These are phyloP conservation scores for Horisme vitalbata DNA, from an alignment of 2,888 invertebrate genomes.

Conservation along the genomic window DNA sequence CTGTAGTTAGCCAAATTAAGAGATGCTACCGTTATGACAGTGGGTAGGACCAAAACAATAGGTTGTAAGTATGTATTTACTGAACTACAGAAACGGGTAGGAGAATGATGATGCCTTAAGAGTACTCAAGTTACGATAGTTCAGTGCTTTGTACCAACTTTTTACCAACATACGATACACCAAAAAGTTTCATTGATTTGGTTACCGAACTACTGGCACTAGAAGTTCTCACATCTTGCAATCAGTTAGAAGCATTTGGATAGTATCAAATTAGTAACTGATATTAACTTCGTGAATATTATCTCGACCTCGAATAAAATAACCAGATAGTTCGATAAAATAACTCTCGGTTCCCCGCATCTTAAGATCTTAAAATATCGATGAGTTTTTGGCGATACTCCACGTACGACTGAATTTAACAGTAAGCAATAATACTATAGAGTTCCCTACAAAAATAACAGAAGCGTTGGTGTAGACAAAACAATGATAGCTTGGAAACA, in stretches of 20 bases:
- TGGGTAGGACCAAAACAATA: slow-evolving; percentile 36
- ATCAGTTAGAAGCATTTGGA: too few species aligned
- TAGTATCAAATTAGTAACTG: too few species aligned
- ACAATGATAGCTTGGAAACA: too few species aligned
- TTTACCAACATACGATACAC: too few species aligned
- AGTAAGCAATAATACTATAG: slow-evolving; percentile 22
- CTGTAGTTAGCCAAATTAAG: slow-evolving; percentile 37
- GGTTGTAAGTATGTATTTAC: slow-evolving; percentile 5
- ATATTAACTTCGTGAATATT: too few species aligned
- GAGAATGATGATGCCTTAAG: too few species aligned
- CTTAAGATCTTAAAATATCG: slow-evolving; percentile 44
- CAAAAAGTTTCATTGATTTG: too few species aligned
- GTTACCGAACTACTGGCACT: too few species aligned
- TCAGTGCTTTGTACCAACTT: too few species aligned
- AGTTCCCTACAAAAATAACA: neutral
- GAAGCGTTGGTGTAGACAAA: neutral
- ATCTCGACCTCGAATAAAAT: slow-evolving; percentile 18
- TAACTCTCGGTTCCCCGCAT: slow-evolving; percentile 41
- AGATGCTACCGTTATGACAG: slow-evolving; percentile 35
- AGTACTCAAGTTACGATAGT: too few species aligned
- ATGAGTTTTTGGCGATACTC: slow-evolving; percentile 46
- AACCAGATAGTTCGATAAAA: slow-evolving; percentile 29
- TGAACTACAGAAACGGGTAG: too few species aligned
- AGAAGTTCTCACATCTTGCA: too few species aligned
- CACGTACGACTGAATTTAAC: slow-evolving; percentile 34